Evolutionary conservation across 2,113 vertebrate genomes (phyloP).

Genomic region (Zingel zingel): DNA sequence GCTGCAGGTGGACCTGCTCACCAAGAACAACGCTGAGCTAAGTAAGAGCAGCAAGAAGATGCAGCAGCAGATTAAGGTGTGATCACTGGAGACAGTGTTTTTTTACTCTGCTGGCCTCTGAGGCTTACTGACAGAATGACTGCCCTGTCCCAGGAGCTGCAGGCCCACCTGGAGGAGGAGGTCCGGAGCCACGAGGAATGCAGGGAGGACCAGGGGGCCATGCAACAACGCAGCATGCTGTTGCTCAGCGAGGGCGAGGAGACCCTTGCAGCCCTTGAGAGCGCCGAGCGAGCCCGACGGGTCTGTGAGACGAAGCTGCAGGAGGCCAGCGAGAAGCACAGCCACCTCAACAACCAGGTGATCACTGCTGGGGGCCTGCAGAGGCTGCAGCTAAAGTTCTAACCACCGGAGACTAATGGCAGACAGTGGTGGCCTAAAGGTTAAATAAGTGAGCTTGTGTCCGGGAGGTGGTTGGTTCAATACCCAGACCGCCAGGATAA

Average conservation of each 20-base stretch:
- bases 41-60: constrained; percentile 83
- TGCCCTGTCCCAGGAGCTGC: constrained; percentile 78
- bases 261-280: constrained; percentile 72
- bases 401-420: neutral
- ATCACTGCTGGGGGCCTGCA: neutral
- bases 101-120: neutral
- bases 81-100: neutral
- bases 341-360: constrained; percentile 85
- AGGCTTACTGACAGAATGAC: neutral
- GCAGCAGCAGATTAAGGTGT: constrained; percentile 86
- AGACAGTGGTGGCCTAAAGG: too few relatives aligned
- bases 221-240: constrained; percentile 81
- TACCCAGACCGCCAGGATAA: too few relatives aligned
- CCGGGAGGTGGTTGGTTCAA: too few relatives aligned
- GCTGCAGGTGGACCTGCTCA: constrained; percentile 82
- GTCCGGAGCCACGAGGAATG: constrained; percentile 75
- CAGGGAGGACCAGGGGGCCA: constrained; percentile 77
- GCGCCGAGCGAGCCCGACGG: constrained; percentile 78
- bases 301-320: constrained; percentile 81
- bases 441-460: too few relatives aligned
- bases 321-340: constrained; percentile 79
- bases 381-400: neutral
- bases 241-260: constrained; percentile 79
- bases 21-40: constrained; percentile 82
- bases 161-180: constrained; percentile 86